phyloP scores from a whole-genome alignment of 2,888 invertebrate species.

The Tenodera sinensis region DNA sequence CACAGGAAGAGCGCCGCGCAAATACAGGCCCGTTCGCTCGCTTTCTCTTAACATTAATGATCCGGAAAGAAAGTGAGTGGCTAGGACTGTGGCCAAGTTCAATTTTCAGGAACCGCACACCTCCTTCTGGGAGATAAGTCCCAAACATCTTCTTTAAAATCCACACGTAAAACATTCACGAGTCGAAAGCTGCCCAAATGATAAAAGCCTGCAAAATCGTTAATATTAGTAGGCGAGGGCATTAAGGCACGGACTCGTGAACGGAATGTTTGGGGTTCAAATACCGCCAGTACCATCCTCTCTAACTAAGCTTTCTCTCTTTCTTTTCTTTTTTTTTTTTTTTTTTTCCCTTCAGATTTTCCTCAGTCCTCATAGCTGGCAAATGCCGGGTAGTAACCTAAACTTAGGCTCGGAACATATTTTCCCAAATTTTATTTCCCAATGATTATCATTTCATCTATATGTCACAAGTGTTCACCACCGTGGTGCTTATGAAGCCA shows the following conservation, averaged over 20 bases:
- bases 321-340: no score
- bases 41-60: not conserved
- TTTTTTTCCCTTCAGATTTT: not conserved
- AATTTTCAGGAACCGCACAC: not conserved
- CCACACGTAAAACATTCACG: no score
- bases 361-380: no score
- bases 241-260: not conserved
- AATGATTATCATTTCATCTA: not conserved
- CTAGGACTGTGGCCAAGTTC: not conserved
- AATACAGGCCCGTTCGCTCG: not conserved
- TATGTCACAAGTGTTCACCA: not conserved
- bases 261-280: not conserved
- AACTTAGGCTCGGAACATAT: not conserved
- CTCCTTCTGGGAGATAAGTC: no score
- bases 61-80: not conserved
- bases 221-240: no score
- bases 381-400: not conserved
- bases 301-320: not conserved
- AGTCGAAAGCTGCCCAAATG: no score
- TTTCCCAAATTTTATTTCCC: not conserved
- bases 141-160: no score
- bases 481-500: no score
- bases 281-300: not conserved
- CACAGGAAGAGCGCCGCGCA: not conserved
- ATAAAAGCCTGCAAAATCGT: no score